Conservation (phyloP, 1,140 invertebrate species). For the Pogonomyrmex californicus region DNA sequence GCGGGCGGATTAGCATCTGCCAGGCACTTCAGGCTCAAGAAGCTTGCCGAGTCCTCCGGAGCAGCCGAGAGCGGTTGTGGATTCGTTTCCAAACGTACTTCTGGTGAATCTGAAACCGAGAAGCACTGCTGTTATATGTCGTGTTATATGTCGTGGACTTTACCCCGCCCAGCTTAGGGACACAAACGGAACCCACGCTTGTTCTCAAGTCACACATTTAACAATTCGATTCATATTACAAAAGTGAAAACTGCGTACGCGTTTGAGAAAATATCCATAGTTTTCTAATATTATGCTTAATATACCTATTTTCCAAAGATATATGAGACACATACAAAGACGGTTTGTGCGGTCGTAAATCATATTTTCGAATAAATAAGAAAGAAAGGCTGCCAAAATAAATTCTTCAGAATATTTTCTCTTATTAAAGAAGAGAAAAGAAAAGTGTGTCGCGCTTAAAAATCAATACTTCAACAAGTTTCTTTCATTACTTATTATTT, state of each 20-base stretch:
- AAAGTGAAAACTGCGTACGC: background rate
- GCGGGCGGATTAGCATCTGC: conserved; percentile 95
- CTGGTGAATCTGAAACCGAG: conserved; percentile 82
- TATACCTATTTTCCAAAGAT: too few relatives aligned
- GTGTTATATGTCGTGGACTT: conserved; percentile 6
- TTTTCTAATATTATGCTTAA: too few relatives aligned
- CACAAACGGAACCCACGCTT: background rate
- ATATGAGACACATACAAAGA: too few relatives aligned
- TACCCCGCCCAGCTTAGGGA: background rate
- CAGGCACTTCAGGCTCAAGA: conserved; percentile 92
- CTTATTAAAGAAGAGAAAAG: background rate
- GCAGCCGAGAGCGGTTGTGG: conserved; percentile 77
- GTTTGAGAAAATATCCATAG: background rate
- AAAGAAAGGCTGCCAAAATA: too few relatives aligned
- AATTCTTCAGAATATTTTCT: too few relatives aligned
- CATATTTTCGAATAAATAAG: background rate
- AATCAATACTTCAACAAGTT: background rate
- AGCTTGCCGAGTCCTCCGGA: conserved; percentile 84
- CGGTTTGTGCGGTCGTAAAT: too few relatives aligned
- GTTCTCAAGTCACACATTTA: background rate
- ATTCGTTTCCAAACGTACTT: conserved; percentile 82
- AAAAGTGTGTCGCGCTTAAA: background rate
- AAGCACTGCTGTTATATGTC: conserved; percentile 1
- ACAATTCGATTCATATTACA: background rate
- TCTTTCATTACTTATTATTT: background rate